Conservation (phyloP, 2,888 invertebrate genomes). For the Chalcosyrphus nemorum region DNA sequence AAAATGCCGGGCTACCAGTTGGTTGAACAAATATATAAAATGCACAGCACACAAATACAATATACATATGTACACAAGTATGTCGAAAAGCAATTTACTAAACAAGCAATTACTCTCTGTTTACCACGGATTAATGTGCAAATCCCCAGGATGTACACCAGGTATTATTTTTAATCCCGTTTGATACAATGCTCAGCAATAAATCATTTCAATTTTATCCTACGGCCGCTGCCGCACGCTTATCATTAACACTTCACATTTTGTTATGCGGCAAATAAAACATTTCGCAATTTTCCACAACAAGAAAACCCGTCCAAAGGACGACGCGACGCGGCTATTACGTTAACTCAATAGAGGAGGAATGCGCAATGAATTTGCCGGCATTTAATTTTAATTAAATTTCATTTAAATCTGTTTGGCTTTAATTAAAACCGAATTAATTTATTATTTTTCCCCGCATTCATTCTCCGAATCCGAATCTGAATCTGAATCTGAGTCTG, state of each 20-base stretch:
- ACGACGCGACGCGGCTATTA: conserved; percentile 8
- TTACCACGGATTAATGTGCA: conserved; percentile 51
- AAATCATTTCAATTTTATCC: conserved; percentile 34
- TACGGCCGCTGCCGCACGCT: not conserved
- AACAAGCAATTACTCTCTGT: conserved; percentile 49
- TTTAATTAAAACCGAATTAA: conserved; percentile 71
- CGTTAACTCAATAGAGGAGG: conserved; percentile 36
- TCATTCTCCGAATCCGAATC: conserved; percentile 55
- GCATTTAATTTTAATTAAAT: conserved; percentile 72
- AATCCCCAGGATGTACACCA: conserved; percentile 35
- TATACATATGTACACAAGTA: not conserved
- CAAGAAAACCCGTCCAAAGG: conserved; percentile 30
- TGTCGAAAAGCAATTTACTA: not conserved
- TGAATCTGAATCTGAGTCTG: conserved; percentile 20
- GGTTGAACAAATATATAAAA: too few relatives aligned
- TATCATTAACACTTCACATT: conserved; percentile 49
- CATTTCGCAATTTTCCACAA: conserved; percentile 13
- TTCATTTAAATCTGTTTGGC: conserved; percentile 73
- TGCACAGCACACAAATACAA: too few relatives aligned
- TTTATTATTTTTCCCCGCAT: conserved; percentile 67
- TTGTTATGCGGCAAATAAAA: conserved; percentile 7
- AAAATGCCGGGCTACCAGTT: too few relatives aligned
- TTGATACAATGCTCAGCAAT: conserved; percentile 21
- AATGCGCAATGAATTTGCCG: conserved; percentile 39
- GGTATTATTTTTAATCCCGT: conserved; percentile 39